Conservation (phyloP, 2,888 invertebrate species). For the Heteromyza rotundicornis region DNA sequence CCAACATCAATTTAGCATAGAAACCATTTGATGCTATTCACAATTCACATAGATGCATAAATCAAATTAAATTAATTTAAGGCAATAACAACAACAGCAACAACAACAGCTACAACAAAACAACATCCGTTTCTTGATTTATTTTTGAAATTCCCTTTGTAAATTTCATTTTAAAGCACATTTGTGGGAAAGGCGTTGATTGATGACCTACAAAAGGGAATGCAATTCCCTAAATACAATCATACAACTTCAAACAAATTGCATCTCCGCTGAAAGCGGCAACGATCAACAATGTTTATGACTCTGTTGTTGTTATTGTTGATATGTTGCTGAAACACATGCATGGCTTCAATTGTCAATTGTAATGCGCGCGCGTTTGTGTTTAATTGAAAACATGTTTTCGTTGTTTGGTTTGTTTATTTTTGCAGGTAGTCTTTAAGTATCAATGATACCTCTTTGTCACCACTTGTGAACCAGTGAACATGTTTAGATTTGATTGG, state of each 20-base stretch:
- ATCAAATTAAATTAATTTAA: constrained; percentile 28
- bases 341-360: background rate
- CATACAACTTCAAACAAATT: background rate
- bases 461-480: too few species aligned
- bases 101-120: too few species aligned
- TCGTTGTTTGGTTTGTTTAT: background rate
- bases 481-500: too few species aligned
- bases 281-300: background rate
- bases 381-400: background rate
- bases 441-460: too few species aligned
- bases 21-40: too few species aligned
- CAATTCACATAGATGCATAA: too few species aligned
- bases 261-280: background rate
- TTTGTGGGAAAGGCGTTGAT: constrained; percentile 25
- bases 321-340: background rate
- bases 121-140: background rate
- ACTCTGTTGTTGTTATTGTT: background rate
- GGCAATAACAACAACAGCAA: too few species aligned
- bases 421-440: too few species aligned
- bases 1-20: too few species aligned
- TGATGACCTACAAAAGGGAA: constrained; percentile 27
- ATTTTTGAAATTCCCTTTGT: background rate
- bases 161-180: background rate
- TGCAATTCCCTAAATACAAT: background rate
- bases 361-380: background rate